phyloP scores from a whole-genome alignment of 2,113 vertebrate genomes.

The Rhadina sibilatrix region DNA sequence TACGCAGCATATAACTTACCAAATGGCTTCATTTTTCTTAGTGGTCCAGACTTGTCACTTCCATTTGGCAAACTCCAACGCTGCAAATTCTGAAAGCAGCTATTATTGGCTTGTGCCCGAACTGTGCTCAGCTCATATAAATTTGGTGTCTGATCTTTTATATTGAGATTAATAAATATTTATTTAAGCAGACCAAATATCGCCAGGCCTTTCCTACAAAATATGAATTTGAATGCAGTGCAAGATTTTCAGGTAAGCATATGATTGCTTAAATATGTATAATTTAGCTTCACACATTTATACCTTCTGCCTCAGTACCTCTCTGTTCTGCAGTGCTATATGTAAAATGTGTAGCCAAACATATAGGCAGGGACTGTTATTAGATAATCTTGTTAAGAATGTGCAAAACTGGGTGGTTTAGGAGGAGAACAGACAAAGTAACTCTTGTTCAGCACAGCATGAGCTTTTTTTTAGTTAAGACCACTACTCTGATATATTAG shows the following conservation, averaged over 20 bases:
- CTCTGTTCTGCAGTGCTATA: not conserved
- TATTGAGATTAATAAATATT: conserved; percentile 62
- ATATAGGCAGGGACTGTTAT: not conserved
- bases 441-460: not conserved
- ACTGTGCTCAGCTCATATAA: conserved; percentile 32
- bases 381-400: not conserved
- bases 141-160: conserved; percentile 64
- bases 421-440: not conserved
- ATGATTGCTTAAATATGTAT: not conserved
- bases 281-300: conserved; percentile 15
- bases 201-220: not conserved
- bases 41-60: conserved; percentile 70
- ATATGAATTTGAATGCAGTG: not conserved
- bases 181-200: conserved; percentile 49
- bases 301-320: not conserved
- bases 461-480: not conserved
- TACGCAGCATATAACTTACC: conserved; percentile 56
- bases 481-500: fast-evolving
- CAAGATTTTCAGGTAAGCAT: conserved; percentile 23
- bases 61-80: conserved; percentile 65
- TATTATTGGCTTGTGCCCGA: conserved; percentile 46
- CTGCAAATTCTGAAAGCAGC: conserved; percentile 63
- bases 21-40: conserved; percentile 70
- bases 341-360: not conserved
- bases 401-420: not conserved